Percentiles rank a stretch among this genome's conserved stretches.
phyloP scores from a whole-genome alignment of 37 sponge, comb jelly and placozoan species.

The Lycopodina hypogea region DNA sequence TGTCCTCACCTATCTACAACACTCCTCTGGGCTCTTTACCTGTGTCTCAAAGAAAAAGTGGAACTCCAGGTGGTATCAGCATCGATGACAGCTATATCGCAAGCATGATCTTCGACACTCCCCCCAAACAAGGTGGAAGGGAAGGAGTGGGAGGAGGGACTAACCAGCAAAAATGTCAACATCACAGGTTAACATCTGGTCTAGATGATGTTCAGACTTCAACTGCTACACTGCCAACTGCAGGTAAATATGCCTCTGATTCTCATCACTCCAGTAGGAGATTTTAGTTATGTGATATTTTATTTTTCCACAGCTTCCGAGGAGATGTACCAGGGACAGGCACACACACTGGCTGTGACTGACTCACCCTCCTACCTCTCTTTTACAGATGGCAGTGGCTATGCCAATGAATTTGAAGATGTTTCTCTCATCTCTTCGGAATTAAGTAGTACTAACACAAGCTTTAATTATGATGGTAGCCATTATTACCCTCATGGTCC shows the following conservation, averaged over 20 bases:
- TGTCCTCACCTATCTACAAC: background rate
- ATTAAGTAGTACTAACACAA: background rate
- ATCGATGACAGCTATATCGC: constrained; percentile 51
- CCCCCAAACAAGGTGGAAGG: background rate
- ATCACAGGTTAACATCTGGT: constrained; percentile 53
- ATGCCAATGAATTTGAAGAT: constrained; percentile 13
- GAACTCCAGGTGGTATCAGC: constrained; percentile 23
- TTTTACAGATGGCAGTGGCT: background rate
- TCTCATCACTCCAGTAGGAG: too few species aligned
- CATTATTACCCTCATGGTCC: background rate
- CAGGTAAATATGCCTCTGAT: background rate
- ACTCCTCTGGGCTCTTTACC: constrained; percentile 5
- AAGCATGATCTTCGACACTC: constrained; percentile 47
- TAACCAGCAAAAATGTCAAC: constrained; percentile 30
- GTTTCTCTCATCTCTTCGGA: background rate
- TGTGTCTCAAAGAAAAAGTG: background rate
- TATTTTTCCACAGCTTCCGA: background rate
- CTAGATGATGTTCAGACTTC: constrained; percentile 24
- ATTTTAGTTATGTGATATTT: too few species aligned
- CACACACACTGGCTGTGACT: background rate
- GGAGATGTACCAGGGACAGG: background rate
- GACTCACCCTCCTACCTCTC: constrained; percentile 5
- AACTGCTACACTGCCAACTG: background rate
- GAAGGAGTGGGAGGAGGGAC: background rate
- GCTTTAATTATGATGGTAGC: background rate